phyloP scores from a whole-genome alignment of 2,888 invertebrate genomes.

The Nematopogon swammerdamellus region DNA sequence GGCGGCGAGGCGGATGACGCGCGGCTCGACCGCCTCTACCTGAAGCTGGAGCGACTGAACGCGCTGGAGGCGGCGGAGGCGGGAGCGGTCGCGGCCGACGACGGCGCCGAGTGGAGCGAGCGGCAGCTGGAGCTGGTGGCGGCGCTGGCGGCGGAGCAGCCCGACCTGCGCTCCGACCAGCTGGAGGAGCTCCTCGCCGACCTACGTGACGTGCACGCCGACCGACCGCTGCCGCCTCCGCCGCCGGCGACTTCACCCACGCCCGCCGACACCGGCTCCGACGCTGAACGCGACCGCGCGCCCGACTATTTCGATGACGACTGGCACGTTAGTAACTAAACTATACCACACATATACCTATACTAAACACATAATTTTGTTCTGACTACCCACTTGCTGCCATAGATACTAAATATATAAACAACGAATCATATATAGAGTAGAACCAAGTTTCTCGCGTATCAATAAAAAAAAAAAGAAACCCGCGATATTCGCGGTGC shows the following conservation, averaged over 20 bases:
- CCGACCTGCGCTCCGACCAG: conserved; percentile 21
- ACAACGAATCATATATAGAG: no score
- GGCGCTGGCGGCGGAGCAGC: conserved; percentile 30
- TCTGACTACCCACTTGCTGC: no score
- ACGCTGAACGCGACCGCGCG: neutral
- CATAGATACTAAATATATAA: no score
- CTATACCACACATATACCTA: no score
- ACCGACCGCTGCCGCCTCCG: neutral
- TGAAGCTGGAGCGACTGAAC: conserved; percentile 33
- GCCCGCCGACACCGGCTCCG: neutral
- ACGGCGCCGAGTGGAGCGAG: conserved; percentile 37
- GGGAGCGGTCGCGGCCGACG: conserved; percentile 23
- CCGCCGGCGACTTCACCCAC: neutral
- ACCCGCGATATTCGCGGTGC: no score
- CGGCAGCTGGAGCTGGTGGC: conserved; percentile 31
- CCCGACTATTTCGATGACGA: neutral
- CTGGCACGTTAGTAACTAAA: neutral
- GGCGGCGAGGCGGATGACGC: conserved; percentile 2
- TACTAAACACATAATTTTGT: no score
- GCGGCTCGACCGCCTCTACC: conserved; percentile 23
- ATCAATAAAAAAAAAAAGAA: no score
- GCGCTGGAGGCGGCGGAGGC: conserved; percentile 22
- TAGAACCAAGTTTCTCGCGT: no score
- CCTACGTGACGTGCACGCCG: neutral
- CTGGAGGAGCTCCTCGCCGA: conserved; percentile 10